A percentile compares a stretch with the other conserved stretches of the same genome.
Conservation (phyloP, 2,888 invertebrate genomes). For the Sminthurides aquaticus region DNA sequence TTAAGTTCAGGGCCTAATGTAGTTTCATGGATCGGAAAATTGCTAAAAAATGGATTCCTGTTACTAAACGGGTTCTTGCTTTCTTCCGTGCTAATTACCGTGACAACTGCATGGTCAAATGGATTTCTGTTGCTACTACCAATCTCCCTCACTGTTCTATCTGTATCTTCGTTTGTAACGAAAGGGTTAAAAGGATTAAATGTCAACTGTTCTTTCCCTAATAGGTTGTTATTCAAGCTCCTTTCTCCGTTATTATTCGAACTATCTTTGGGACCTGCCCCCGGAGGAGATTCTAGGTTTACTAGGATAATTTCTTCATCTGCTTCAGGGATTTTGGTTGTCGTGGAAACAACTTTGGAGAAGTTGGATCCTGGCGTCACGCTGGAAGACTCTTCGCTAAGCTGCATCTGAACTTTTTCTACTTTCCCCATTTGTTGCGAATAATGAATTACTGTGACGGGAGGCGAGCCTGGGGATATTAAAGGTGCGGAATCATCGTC, state of each 20-base stretch:
- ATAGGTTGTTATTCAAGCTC: constrained; percentile 1
- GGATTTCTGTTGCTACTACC: neutral
- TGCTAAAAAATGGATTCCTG: neutral
- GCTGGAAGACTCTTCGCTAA: constrained; percentile 36
- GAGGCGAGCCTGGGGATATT: constrained; percentile 42
- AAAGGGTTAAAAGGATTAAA: constrained; percentile 6
- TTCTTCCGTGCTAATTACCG: neutral
- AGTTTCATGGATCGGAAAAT: neutral
- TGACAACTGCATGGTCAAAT: constrained; percentile 8
- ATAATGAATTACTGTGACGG: constrained; percentile 59
- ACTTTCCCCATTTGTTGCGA: constrained; percentile 52
- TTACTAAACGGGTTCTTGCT: neutral
- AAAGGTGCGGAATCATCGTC: constrained; percentile 37
- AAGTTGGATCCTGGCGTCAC: constrained; percentile 20
- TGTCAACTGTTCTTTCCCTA: neutral
- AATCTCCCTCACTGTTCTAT: neutral
- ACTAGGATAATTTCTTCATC: constrained; percentile 10
- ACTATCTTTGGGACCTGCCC: constrained; percentile 10
- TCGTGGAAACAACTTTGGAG: neutral
- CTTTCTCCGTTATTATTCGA: neutral
- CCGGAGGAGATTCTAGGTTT: constrained; percentile 27
- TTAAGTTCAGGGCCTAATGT: no score
- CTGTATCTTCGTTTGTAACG: neutral
- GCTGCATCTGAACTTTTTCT: constrained; percentile 46
- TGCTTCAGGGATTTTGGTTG: constrained; percentile 4